Evolutionary conservation across 2,113 vertebrate species (phyloP).

Genomic region (Dipodomys merriami): DNA sequence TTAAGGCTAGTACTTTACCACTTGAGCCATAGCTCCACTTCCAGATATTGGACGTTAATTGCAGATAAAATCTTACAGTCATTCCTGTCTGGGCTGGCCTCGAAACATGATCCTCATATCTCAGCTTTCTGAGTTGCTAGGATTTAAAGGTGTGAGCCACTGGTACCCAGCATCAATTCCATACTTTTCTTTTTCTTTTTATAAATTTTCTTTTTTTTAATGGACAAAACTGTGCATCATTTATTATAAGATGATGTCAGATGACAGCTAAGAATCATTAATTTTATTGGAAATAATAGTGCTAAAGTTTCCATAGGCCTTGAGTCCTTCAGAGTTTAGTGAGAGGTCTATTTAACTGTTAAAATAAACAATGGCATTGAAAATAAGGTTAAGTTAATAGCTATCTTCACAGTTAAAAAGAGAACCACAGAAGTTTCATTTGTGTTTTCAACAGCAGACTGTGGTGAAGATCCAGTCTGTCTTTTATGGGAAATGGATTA

Average conservation of each 20-base stretch:
- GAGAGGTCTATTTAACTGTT: constrained; percentile 8
- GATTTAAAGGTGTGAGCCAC: too few relatives aligned
- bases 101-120: too few relatives aligned
- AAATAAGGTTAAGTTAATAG: background rate
- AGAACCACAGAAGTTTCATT: background rate
- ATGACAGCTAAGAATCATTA: constrained; percentile 17
- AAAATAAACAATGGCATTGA: constrained; percentile 63
- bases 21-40: too few relatives aligned
- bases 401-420: constrained; percentile 37
- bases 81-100: too few relatives aligned
- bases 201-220: background rate
- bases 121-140: too few relatives aligned
- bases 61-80: too few relatives aligned
- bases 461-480: constrained; percentile 27
- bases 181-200: too few relatives aligned
- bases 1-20: too few relatives aligned
- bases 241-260: background rate
- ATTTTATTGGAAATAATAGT: constrained; percentile 25
- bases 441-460: background rate
- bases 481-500: background rate
- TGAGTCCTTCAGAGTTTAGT: background rate
- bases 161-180: too few relatives aligned
- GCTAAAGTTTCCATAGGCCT: background rate
- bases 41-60: too few relatives aligned
- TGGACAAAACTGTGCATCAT: background rate